phyloP scores from a whole-genome alignment of 2,113 vertebrate genomes.

The Syngnathus scovelli region DNA sequence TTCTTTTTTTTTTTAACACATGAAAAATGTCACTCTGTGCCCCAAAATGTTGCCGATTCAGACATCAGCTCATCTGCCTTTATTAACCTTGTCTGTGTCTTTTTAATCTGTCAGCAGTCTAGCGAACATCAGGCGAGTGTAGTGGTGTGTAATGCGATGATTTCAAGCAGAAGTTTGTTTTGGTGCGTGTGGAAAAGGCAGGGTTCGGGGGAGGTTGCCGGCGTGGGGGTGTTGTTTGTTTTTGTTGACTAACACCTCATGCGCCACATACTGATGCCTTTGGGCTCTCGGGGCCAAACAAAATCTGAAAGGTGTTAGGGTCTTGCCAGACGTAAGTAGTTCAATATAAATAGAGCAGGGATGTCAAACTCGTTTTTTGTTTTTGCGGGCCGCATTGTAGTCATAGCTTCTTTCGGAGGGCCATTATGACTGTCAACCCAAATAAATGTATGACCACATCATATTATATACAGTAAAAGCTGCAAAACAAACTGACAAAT shows the following conservation, averaged over 20 bases:
- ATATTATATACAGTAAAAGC: no score
- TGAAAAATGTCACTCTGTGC: conserved; percentile 9
- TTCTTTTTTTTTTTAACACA: not conserved
- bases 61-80: conserved; percentile 38
- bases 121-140: conserved; percentile 41
- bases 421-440: no score
- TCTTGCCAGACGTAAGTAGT: conserved; percentile 27
- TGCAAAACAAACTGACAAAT: no score
- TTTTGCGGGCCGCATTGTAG: no score
- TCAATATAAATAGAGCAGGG: not conserved
- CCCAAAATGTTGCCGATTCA: conserved; percentile 15
- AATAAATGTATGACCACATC: no score
- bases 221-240: conserved; percentile 40
- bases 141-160: conserved; percentile 46
- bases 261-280: conserved; percentile 39
- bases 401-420: no score
- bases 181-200: conserved; percentile 41
- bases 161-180: conserved; percentile 51
- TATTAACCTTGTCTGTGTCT: conserved; percentile 54
- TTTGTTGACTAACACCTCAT: conserved; percentile 54
- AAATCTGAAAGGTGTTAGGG: conserved; percentile 36
- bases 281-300: conserved; percentile 35
- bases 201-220: conserved; percentile 20
- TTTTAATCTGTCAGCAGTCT: conserved; percentile 40
- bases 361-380: no score